Conservation (phyloP, 2,797 vertebrate species). For the Myotis planiceps region DNA sequence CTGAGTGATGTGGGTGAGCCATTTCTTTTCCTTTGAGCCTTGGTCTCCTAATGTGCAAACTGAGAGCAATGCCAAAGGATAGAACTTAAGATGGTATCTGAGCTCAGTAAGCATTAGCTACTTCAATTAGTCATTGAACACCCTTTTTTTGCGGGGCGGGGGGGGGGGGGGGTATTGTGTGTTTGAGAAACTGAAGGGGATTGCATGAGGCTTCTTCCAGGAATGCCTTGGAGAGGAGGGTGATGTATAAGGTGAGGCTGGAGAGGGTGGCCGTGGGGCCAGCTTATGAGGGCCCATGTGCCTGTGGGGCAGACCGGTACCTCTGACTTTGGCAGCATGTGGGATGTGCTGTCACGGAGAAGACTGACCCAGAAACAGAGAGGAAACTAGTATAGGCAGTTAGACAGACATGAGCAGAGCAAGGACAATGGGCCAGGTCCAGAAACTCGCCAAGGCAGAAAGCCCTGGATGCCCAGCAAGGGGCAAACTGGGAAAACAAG, state of each 20-base stretch:
- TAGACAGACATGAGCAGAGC: background rate
- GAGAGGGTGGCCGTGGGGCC: background rate
- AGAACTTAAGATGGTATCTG: background rate
- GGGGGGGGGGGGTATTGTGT: too few species aligned
- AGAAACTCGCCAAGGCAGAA: background rate
- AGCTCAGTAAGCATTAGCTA: background rate
- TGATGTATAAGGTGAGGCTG: background rate
- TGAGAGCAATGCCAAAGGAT: background rate
- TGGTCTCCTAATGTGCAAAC: background rate
- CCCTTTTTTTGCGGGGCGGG: too few species aligned
- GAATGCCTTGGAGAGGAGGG: rapidly evolving
- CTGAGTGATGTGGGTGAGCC: background rate
- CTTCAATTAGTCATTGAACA: background rate
- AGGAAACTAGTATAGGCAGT: background rate
- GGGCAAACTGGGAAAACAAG: background rate
- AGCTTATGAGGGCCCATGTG: rapidly evolving
- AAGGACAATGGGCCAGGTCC: background rate
- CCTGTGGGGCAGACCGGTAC: background rate
- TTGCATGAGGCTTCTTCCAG: background rate
- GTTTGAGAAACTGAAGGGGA: too few species aligned
- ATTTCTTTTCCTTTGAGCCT: background rate
- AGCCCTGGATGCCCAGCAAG: background rate
- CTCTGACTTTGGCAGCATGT: background rate
- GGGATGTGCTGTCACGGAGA: background rate
- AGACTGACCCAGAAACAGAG: background rate